A percentile compares a stretch with the other conserved stretches of the same genome.
Evolutionary conservation across 2,888 invertebrate genomes (phyloP).

Genomic region (Crepidodera aurea): DNA sequence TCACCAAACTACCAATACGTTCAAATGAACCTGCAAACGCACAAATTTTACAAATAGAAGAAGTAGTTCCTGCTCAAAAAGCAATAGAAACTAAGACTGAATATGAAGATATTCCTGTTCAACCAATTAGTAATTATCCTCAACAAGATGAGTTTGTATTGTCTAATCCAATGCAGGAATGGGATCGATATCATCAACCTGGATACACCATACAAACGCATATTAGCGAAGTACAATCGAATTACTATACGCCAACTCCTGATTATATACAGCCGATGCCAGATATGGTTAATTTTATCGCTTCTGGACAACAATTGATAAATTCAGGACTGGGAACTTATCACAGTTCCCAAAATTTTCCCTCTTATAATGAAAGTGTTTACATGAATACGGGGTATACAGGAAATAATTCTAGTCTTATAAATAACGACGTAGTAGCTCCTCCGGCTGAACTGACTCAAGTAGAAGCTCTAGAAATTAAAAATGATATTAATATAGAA

Average conservation of each 20-base stretch:
- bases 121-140: not conserved
- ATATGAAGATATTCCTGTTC: not conserved
- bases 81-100: slow-evolving; percentile 16
- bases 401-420: not conserved
- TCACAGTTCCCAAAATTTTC: slow-evolving; percentile 48
- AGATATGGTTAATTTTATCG: slow-evolving; percentile 64
- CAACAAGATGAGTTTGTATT: slow-evolving; percentile 30
- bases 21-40: slow-evolving; percentile 9
- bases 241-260: slow-evolving; percentile 52
- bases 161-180: slow-evolving; percentile 41
- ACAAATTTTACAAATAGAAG: slow-evolving; percentile 11
- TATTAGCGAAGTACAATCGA: slow-evolving; percentile 35
- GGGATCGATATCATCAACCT: slow-evolving; percentile 49
- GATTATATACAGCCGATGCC: slow-evolving; percentile 63
- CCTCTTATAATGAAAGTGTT: not conserved
- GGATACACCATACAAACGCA: slow-evolving; percentile 40
- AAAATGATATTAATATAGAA: not conserved
- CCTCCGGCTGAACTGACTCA: slow-evolving; percentile 5
- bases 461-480: slow-evolving; percentile 9
- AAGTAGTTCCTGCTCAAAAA: not conserved
- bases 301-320: slow-evolving; percentile 60
- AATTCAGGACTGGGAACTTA: slow-evolving; percentile 64
- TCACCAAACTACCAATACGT: slow-evolving; percentile 16
- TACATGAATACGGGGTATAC: slow-evolving; percentile 2
- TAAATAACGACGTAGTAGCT: not conserved